phyloP scores from a whole-genome alignment of 2,797 vertebrate genomes.

The Vultur gryphus region DNA sequence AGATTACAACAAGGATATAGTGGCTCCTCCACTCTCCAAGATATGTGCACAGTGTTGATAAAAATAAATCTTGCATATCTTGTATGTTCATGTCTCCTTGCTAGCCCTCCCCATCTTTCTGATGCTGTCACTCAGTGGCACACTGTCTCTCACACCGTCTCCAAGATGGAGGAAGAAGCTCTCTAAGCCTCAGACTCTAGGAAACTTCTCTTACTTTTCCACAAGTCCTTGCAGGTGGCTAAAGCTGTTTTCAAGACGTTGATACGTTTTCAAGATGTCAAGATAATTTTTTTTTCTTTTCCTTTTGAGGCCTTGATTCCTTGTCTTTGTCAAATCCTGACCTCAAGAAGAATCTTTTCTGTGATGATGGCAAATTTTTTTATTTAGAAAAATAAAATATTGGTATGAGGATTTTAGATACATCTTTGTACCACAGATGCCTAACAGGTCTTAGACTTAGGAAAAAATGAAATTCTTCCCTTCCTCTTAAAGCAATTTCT shows the following conservation, averaged over 20 bases:
- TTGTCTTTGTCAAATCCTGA: background rate
- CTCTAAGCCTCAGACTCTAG: background rate
- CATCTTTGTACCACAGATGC: background rate
- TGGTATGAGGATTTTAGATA: background rate
- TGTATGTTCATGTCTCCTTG: background rate
- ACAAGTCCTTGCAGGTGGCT: background rate
- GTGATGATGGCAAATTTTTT: background rate
- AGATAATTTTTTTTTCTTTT: background rate
- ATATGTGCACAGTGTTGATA: background rate
- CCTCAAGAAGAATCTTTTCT: background rate
- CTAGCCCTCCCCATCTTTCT: background rate
- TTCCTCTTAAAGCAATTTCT: background rate
- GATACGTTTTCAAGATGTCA: background rate
- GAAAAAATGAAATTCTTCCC: background rate
- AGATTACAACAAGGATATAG: background rate
- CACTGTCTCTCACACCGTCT: background rate
- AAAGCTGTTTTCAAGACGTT: background rate
- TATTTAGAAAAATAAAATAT: background rate
- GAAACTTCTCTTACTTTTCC: background rate
- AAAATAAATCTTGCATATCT: background rate
- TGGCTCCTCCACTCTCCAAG: background rate
- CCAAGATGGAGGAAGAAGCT: background rate
- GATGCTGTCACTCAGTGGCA: background rate
- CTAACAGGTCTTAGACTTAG: background rate
- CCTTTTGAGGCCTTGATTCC: background rate